Percentiles rank a stretch among this genome's conserved stretches.
These are phyloP conservation scores for Cirrhinus molitorella DNA, from an alignment of 2,797 vertebrate genomes.

Conservation along the genomic window DNA sequence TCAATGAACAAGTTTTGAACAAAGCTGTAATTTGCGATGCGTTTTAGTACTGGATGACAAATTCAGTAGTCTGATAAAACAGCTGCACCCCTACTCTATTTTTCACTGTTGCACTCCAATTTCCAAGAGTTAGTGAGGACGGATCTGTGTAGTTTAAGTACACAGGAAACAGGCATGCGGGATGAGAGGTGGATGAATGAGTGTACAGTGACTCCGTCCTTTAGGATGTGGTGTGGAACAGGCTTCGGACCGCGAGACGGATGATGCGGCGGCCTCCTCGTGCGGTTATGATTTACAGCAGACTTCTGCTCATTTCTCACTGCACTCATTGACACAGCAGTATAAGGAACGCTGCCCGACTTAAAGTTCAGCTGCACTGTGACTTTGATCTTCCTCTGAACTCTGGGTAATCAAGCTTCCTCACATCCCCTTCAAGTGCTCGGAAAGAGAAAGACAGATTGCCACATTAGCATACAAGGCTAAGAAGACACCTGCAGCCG, in stretches of 20 bases:
- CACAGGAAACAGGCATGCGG: slow-evolving; percentile 30
- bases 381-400: slow-evolving; percentile 37
- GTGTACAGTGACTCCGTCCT: slow-evolving; percentile 35
- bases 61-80: slow-evolving; percentile 1
- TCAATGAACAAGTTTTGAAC: background rate
- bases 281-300: slow-evolving; percentile 28
- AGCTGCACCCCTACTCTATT: background rate
- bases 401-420: slow-evolving; percentile 29
- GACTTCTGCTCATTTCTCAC: slow-evolving; percentile 19
- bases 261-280: slow-evolving; percentile 25
- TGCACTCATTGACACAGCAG: slow-evolving; percentile 11
- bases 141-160: slow-evolving; percentile 27
- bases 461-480: slow-evolving; percentile 46
- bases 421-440: slow-evolving; percentile 13
- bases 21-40: background rate
- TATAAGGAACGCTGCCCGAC: background rate
- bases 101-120: slow-evolving; percentile 7
- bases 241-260: slow-evolving; percentile 1
- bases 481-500: slow-evolving; percentile 37
- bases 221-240: slow-evolving; percentile 46
- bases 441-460: slow-evolving; percentile 36
- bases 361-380: slow-evolving; percentile 2
- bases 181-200: slow-evolving; percentile 39
- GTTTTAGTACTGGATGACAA: background rate
- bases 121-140: slow-evolving; percentile 30